Conservation (phyloP, 2,797 vertebrate genomes). For the Hemitrygon akajei region DNA sequence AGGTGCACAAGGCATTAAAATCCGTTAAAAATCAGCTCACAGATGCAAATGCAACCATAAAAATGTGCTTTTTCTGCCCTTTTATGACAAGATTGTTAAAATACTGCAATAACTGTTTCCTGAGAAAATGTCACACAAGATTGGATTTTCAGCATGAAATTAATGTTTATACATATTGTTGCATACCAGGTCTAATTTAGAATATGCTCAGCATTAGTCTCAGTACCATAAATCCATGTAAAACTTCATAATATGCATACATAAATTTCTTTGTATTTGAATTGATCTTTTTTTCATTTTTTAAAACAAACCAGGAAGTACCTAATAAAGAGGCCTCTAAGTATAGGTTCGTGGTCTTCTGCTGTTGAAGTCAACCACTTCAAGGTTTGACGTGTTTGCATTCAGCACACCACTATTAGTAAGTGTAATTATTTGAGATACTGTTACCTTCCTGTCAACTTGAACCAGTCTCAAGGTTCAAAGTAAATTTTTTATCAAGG, state of each 20-base stretch:
- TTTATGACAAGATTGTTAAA: background rate
- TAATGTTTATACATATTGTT: slow-evolving; percentile 7
- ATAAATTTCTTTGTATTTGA: background rate
- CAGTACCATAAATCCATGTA: slow-evolving; percentile 5
- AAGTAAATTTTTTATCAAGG: too few relatives aligned
- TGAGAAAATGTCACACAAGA: slow-evolving; percentile 5
- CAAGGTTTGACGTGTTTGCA: too few relatives aligned
- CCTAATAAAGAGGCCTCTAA: too few relatives aligned
- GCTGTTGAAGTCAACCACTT: too few relatives aligned
- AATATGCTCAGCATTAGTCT: slow-evolving; percentile 6
- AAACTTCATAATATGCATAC: slow-evolving; percentile 10
- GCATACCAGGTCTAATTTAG: background rate
- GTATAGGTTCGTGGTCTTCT: too few relatives aligned
- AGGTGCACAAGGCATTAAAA: background rate
- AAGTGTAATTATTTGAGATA: too few relatives aligned
- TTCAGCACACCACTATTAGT: too few relatives aligned
- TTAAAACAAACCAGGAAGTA: too few relatives aligned
- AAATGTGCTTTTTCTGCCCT: background rate
- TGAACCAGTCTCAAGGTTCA: too few relatives aligned
- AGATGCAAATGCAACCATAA: background rate
- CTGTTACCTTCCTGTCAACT: too few relatives aligned
- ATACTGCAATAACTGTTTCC: background rate
- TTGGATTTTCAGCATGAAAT: slow-evolving; percentile 31
- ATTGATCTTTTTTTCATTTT: background rate
- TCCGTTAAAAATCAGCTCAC: background rate